Conservation (phyloP, 1,140 invertebrate species). For the Brachionus sp. region DNA sequence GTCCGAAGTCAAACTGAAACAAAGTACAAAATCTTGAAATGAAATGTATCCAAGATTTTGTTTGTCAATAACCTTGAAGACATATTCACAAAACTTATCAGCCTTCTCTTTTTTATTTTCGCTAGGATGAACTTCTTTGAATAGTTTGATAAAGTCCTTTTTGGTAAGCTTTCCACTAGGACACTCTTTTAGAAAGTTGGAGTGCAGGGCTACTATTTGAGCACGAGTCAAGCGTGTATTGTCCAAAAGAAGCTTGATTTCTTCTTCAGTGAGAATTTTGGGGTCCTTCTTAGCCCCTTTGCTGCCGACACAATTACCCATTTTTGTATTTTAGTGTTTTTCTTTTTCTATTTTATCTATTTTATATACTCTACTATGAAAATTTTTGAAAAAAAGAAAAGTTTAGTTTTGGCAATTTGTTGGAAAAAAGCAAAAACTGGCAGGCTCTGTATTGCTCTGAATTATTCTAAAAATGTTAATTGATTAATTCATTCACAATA, state of each 20-base stretch:
- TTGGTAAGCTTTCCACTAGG: conserved; percentile 42
- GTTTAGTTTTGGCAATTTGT: background rate
- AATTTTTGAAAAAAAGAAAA: background rate
- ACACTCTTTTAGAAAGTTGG: conserved; percentile 43
- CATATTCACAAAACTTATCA: conserved; percentile 45
- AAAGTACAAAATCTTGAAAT: conserved; percentile 40
- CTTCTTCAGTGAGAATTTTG: conserved; percentile 30
- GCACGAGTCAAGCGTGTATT: conserved; percentile 32
- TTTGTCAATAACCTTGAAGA: conserved; percentile 33
- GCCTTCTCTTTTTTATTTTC: conserved; percentile 45
- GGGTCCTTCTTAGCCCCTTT: conserved; percentile 28
- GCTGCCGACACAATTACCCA: conserved; percentile 43
- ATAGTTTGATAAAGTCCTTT: conserved; percentile 38
- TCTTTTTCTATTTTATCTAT: conserved; percentile 16
- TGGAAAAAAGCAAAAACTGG: conserved; percentile 6
- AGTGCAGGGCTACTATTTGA: conserved; percentile 3
- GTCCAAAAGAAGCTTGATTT: conserved; percentile 38
- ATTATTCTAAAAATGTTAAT: conserved; percentile 37
- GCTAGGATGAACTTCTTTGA: conserved; percentile 35
- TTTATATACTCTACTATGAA: background rate
- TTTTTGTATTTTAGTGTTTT: conserved; percentile 27
- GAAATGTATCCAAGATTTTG: conserved; percentile 44
- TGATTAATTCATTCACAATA: conserved; percentile 2
- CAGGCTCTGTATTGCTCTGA: conserved; percentile 1
- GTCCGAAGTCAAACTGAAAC: conserved; percentile 43